Conservation (phyloP, 2,797 vertebrate genomes). For the Brachyalestes nurse region DNA sequence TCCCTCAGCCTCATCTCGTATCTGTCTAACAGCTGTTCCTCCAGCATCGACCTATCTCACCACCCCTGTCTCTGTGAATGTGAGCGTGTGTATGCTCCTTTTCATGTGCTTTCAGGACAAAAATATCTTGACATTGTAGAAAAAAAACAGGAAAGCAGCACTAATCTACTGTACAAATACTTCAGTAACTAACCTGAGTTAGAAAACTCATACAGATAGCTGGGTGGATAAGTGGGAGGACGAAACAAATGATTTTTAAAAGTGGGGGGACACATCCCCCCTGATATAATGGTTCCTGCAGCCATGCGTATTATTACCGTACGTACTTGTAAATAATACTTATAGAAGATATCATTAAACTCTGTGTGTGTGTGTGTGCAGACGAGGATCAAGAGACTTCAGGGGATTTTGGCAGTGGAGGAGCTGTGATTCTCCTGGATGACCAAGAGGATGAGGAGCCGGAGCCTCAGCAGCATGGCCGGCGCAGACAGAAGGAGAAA, state of each 20-base stretch:
- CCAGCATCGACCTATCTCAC: conserved; percentile 16
- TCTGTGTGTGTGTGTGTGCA: conserved; percentile 59
- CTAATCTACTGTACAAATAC: too few species aligned
- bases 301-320: too few species aligned
- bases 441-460: conserved; percentile 90
- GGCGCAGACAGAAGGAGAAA: conserved; percentile 83
- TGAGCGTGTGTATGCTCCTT: conserved; percentile 23
- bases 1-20: conserved; percentile 22
- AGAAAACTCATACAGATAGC: too few species aligned
- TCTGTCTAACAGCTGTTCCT: conserved; percentile 30
- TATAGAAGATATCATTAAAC: too few species aligned
- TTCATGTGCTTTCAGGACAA: not conserved
- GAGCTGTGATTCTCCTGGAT: conserved; percentile 86
- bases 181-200: too few species aligned
- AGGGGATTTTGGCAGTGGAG: conserved; percentile 93
- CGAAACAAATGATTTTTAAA: too few species aligned
- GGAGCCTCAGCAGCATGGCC: conserved; percentile 74
- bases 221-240: too few species aligned
- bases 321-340: too few species aligned
- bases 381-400: conserved; percentile 96
- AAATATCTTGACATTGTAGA: not conserved
- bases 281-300: too few species aligned
- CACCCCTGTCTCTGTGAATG: conserved; percentile 10
- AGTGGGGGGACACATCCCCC: too few species aligned
- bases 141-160: not conserved